Evolutionary conservation across 2,888 invertebrate species (phyloP), one percentile per base, ranked within the genome.

Genomic region (Athetis lepigone): DNA sequence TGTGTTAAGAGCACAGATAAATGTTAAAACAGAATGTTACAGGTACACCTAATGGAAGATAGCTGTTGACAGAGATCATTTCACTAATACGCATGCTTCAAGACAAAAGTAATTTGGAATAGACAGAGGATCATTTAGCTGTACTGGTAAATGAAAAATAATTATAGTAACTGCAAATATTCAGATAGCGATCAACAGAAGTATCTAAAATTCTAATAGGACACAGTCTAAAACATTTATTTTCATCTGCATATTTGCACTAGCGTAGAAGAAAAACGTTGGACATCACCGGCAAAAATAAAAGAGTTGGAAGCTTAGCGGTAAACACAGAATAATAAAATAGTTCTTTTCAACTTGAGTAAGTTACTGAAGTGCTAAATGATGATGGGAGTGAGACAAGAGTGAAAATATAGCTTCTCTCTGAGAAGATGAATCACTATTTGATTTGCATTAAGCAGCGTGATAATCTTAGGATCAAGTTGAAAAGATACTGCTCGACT

Each of bases 271-370:
- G 45, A 60, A 69, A 63, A 69, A 69, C 2, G 39, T 73, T 63
- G 25, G 69, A 71, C 61, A 70, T 61, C 52, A 75, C 18, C 33
- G 58, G 70, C 70, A 63, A 70, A 77, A 72, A 67, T 25, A 81
- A 81, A 79, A 73, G 43, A 77, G 66, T 68, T 61, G 62, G 54
- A 87, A 87, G 87, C 87, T 81, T 80, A 76, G 85, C 84, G 76
- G 59, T 79, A 82, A 80, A 83, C 78, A 82, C 70, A 79, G 71
- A 81, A 42, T 75, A 68, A 59, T 70, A 79, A 69, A 73, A 70
- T 63, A 64, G 66, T 84, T 89, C 91, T 88, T 92, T 91, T 88
- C 91, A 92, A 92, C 93, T 92, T 90, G 90, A 91, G 72, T 79
- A 81, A 61, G 71, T 67, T 72, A 69, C 36, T 57, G 60, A 42